These are phyloP conservation scores for Spinibarbus caldwelli DNA, from an alignment of 2,797 vertebrate species.

Conservation along the genomic window DNA sequence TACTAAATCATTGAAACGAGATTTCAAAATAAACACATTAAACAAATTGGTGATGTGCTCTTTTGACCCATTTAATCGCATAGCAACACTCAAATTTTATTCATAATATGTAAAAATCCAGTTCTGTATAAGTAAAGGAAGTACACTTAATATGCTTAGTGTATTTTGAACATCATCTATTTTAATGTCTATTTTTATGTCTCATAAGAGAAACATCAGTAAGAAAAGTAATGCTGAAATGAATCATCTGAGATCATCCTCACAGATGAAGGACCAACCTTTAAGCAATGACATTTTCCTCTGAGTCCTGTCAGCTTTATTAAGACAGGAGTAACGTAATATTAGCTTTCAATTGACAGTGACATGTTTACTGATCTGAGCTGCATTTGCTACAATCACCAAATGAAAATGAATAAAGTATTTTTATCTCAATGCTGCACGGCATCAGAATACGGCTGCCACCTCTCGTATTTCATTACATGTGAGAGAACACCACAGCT, in stretches of 20 bases:
- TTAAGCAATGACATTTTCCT: constrained; percentile 8
- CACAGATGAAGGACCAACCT: not conserved
- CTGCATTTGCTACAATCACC: constrained; percentile 8
- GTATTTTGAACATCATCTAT: not conserved
- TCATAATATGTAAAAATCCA: not conserved
- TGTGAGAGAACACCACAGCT: constrained; percentile 27
- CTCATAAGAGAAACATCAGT: not conserved
- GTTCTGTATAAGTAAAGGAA: not conserved
- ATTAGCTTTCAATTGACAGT: constrained; percentile 19
- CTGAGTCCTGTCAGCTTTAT: not conserved
- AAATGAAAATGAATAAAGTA: constrained; percentile 28
- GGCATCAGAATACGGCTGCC: constrained; percentile 31
- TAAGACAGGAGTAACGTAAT: constrained; percentile 12
- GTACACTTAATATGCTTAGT: not conserved
- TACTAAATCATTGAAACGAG: not conserved
- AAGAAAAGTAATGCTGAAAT: not conserved
- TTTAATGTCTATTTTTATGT: not conserved
- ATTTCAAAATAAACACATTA: not conserved
- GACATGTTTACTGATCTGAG: constrained; percentile 32
- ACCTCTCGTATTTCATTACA: constrained; percentile 36
- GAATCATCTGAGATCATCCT: not conserved
- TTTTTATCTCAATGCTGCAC: constrained; percentile 9
- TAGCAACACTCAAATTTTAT: not conserved
- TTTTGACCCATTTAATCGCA: not conserved
- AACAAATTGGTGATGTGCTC: not conserved